Conservation (phyloP, 2,797 vertebrate species). For the Catharus ustulatus region DNA sequence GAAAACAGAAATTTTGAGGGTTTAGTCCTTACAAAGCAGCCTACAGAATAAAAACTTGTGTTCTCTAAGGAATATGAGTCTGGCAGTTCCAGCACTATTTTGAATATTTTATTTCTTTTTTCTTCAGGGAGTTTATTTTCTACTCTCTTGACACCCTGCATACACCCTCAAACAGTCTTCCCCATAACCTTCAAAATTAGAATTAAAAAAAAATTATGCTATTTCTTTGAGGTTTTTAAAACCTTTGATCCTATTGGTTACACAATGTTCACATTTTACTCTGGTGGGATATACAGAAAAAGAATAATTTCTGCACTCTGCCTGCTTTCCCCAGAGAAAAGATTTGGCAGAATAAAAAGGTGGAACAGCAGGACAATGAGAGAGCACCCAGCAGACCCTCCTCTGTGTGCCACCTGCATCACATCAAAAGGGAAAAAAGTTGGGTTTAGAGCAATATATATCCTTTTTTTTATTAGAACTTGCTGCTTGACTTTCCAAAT, state of each 20-base stretch:
- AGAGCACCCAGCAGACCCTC: neutral
- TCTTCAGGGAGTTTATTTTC: constrained; percentile 14
- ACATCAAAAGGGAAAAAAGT: neutral
- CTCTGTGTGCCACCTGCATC: neutral
- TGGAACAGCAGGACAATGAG: neutral
- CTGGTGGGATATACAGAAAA: neutral
- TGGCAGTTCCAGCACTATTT: neutral
- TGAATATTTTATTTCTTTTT: constrained; percentile 11
- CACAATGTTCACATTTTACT: neutral
- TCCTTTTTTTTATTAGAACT: neutral
- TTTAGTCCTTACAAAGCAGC: neutral
- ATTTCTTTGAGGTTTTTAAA: neutral
- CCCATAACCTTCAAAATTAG: neutral
- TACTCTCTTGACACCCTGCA: neutral
- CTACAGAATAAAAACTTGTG: neutral
- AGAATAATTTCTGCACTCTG: neutral
- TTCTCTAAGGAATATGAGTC: neutral
- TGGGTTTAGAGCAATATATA: neutral
- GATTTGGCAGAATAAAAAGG: neutral
- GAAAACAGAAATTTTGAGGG: neutral
- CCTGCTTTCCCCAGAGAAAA: neutral
- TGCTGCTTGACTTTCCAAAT: neutral
- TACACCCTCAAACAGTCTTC: neutral
- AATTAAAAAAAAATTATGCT: neutral
- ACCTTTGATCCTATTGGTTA: constrained; percentile 9